Evolutionary conservation across 2,888 invertebrate species (phyloP).

Genomic region (Monoplex corrugatus): DNA sequence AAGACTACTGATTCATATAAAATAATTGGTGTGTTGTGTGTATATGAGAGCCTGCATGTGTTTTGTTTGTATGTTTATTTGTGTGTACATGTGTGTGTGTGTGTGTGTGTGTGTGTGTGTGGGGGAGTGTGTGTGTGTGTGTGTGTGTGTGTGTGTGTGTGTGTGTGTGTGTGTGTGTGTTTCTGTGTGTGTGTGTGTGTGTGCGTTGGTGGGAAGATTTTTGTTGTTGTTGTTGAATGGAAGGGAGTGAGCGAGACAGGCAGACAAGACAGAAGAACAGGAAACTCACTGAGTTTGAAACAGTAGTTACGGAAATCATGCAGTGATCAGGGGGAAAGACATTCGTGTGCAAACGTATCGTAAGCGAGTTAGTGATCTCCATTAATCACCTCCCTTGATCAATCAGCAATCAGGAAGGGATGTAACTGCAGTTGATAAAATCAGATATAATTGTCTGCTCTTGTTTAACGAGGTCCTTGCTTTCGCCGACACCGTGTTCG

Average conservation of each 20-base stretch:
- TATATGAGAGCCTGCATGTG: neutral
- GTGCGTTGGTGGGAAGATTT: neutral
- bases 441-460: conserved; percentile 39
- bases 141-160: neutral
- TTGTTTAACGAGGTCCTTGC: conserved; percentile 13
- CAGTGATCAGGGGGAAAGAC: no score
- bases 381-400: conserved; percentile 30
- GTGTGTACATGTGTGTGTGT: neutral
- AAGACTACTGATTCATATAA: neutral
- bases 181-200: neutral
- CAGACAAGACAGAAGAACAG: neutral
- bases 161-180: neutral
- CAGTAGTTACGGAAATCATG: neutral
- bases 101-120: no score
- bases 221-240: no score
- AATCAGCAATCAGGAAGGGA: conserved; percentile 29
- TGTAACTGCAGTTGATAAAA: conserved; percentile 32
- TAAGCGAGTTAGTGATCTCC: conserved; percentile 14
- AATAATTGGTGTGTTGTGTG: neutral
- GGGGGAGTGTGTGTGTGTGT: neutral
- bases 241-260: neutral
- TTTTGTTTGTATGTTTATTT: neutral
- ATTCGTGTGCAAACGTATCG: conserved; percentile 38
- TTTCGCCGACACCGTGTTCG: neutral
- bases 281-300: neutral